Evolutionary conservation across 2,888 invertebrate species (phyloP).

Genomic region (Xestia ashworthii): DNA sequence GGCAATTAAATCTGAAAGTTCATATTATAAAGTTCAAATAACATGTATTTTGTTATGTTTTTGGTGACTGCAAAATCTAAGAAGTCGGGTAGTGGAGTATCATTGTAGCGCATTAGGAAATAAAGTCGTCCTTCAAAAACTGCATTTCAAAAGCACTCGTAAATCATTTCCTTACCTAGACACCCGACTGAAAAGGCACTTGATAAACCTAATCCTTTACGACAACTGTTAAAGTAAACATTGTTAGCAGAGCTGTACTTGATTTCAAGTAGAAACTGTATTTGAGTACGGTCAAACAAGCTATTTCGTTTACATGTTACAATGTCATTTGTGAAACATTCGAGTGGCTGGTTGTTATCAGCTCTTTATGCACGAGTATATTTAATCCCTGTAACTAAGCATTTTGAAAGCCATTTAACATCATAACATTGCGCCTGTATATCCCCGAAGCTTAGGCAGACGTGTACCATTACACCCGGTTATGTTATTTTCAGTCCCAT

Average conservation of each 20-base stretch:
- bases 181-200: not conserved
- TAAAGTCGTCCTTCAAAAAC: not conserved
- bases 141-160: not conserved
- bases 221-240: constrained; percentile 7
- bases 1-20: not conserved
- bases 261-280: constrained; percentile 6
- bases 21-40: not conserved
- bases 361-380: not conserved
- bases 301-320: too few species aligned
- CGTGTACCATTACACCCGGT: not conserved
- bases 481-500: not conserved
- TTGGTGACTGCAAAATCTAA: not conserved
- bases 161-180: not conserved
- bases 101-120: too few species aligned
- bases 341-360: not conserved
- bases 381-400: not conserved
- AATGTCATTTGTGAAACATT: not conserved
- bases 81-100: not conserved
- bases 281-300: not conserved
- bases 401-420: not conserved
- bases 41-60: too few species aligned
- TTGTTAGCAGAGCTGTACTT: not conserved
- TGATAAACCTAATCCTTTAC: not conserved
- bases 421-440: not conserved
- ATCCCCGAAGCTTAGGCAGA: not conserved